Evolutionary conservation across 2,113 vertebrate species (phyloP).

Genomic region (Mesocricetus auratus): DNA sequence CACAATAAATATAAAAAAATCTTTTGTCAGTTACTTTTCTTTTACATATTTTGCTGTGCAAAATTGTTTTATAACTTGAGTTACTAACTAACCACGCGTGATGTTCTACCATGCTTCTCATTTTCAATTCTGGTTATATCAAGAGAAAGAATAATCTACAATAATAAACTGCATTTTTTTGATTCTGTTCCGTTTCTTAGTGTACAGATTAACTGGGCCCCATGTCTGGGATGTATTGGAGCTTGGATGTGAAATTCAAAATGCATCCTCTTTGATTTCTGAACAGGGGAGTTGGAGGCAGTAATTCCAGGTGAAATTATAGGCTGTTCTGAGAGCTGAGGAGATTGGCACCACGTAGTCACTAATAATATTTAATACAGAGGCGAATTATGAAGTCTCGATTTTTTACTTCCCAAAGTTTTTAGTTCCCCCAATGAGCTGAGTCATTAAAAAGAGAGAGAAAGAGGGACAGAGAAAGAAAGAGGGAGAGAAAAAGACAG

Average conservation of each 20-base stretch:
- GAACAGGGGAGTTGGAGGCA: not conserved
- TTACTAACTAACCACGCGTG: constrained; percentile 98
- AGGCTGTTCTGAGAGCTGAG: not conserved
- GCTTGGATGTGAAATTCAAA: constrained; percentile 41
- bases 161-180: constrained; percentile 93
- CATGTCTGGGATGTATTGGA: not conserved
- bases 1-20: constrained; percentile 95
- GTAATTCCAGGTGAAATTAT: constrained; percentile 29
- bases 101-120: constrained; percentile 98
- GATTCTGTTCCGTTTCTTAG: constrained; percentile 90
- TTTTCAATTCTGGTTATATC: constrained; percentile 94
- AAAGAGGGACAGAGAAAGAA: not conserved
- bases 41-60: constrained; percentile 99
- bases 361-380: constrained; percentile 70
- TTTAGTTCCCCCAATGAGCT: constrained; percentile 65
- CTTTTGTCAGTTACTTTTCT: constrained; percentile 96
- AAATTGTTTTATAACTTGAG: constrained; percentile 98
- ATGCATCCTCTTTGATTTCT: constrained; percentile 50
- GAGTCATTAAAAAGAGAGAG: not conserved
- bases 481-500: not conserved
- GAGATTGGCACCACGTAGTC: constrained; percentile 57
- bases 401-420: constrained; percentile 38
- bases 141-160: constrained; percentile 92
- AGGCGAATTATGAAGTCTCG: constrained; percentile 68
- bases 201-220: constrained; percentile 85